A percentile compares a stretch with the other conserved stretches of the same genome.
Evolutionary conservation across 2,797 vertebrate species (phyloP).

Genomic region (Tenualosa ilisha): DNA sequence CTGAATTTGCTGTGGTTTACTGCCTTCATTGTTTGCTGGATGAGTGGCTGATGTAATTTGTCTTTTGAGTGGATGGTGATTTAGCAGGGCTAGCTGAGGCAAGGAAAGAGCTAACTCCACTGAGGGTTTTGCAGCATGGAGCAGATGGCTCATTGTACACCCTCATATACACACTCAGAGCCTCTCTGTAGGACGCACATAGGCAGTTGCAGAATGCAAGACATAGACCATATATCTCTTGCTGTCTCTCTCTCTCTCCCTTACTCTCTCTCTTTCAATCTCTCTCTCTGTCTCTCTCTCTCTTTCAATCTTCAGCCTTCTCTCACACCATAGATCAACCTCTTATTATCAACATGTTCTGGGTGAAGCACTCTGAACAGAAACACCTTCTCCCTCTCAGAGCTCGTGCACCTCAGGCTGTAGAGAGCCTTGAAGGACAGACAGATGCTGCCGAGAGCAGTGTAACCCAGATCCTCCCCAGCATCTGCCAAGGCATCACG

Average conservation of each 20-base stretch:
- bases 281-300: neutral
- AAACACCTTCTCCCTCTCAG: neutral
- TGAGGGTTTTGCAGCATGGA: neutral
- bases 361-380: neutral
- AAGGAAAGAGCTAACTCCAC: neutral
- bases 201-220: neutral
- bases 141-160: conserved; percentile 6
- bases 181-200: neutral
- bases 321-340: neutral
- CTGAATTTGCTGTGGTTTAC: neutral
- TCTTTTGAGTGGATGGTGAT: neutral
- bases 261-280: neutral
- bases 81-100: neutral
- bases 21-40: conserved; percentile 9
- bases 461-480: conserved; percentile 13
- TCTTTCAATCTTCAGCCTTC: neutral
- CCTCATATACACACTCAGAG: neutral
- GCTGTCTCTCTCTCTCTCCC: no score
- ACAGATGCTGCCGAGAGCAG: neutral
- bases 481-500: conserved; percentile 26
- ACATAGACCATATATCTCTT: neutral
- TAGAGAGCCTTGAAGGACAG: neutral
- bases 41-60: conserved; percentile 25
- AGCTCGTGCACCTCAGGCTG: conserved; percentile 12
- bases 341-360: neutral